Conservation (phyloP, 2,797 vertebrate species). For the Lagorchestes hirsutus region DNA sequence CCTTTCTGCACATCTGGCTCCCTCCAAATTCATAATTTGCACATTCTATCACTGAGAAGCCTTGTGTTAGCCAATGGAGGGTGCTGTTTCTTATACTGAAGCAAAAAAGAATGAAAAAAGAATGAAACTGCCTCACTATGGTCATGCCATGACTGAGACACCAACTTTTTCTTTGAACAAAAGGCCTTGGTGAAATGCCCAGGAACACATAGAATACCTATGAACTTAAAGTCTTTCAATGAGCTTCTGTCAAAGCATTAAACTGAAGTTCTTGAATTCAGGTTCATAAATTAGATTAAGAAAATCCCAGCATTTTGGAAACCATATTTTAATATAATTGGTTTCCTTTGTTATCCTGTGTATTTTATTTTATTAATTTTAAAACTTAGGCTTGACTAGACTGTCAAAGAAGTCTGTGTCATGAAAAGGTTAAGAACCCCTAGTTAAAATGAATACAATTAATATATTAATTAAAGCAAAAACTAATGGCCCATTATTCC, state of each 20-base stretch:
- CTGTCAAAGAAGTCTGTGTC: neutral
- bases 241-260: neutral
- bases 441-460: neutral
- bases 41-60: neutral
- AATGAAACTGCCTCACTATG: slow-evolving; percentile 6
- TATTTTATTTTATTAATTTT: neutral
- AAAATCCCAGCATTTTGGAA: neutral
- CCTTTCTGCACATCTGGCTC: neutral
- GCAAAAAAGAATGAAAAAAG: neutral
- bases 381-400: neutral
- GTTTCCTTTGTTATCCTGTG: neutral
- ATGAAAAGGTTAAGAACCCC: neutral
- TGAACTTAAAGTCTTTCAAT: neutral
- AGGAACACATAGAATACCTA: neutral
- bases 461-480: neutral
- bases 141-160: neutral
- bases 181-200: neutral
- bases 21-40: neutral
- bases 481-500: neutral
- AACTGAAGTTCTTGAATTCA: neutral
- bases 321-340: neutral
- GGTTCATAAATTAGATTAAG: neutral
- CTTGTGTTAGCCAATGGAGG: neutral
- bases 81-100: neutral
- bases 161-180: neutral